phyloP scores from a whole-genome alignment of 2,888 invertebrate genomes.

The Augiades crinisus region DNA sequence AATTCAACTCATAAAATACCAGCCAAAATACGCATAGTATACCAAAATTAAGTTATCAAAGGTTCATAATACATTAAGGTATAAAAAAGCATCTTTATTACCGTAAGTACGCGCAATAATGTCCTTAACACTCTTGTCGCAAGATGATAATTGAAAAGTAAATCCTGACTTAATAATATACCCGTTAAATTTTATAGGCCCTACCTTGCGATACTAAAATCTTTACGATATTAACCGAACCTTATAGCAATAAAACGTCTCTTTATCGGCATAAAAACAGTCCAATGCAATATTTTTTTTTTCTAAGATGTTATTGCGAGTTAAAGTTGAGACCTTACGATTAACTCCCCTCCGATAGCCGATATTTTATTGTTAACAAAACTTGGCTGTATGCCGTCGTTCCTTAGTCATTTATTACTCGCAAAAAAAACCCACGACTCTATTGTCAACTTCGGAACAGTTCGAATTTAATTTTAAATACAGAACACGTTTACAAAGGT shows the following conservation, averaged over 20 bases:
- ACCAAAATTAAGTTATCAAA: conserved; percentile 9
- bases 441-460: conserved; percentile 43
- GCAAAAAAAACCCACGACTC: conserved; percentile 46
- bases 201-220: conserved; percentile 36
- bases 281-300: conserved; percentile 12
- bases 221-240: conserved; percentile 35
- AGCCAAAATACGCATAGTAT: not conserved
- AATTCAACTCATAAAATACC: not conserved
- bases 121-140: not conserved
- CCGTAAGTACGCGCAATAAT: not conserved
- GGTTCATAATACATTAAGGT: not conserved
- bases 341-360: conserved; percentile 43
- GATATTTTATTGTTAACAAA: conserved; percentile 46
- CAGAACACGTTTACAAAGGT: conserved; percentile 35
- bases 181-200: conserved; percentile 44
- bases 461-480: conserved; percentile 45
- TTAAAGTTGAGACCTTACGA: conserved; percentile 33
- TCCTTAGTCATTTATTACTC: conserved; percentile 51
- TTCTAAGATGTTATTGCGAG: conserved; percentile 27
- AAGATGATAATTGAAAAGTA: conserved; percentile 22
- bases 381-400: conserved; percentile 49
- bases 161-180: conserved; percentile 42
- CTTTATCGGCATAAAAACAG: conserved; percentile 27
- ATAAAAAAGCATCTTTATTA: conserved; percentile 9
- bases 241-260: conserved; percentile 16